phyloP scores from a whole-genome alignment of 2,888 invertebrate genomes.

The Eupsilia transversa region DNA sequence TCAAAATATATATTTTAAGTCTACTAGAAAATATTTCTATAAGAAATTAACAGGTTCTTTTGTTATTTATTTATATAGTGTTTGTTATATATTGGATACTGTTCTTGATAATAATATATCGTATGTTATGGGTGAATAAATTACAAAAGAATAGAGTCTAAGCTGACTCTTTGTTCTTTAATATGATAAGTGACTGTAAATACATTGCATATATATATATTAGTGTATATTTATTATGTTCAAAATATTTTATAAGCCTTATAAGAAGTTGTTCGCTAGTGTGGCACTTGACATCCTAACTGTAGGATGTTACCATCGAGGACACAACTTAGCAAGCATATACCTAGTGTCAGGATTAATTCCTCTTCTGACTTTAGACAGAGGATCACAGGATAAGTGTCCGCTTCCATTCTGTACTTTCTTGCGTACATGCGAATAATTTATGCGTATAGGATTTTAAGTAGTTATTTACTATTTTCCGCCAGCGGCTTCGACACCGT shows the following conservation, averaged over 20 bases:
- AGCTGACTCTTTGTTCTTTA: neutral
- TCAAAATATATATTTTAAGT: neutral
- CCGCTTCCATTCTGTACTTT: slow-evolving; percentile 30
- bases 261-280: neutral
- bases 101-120: neutral
- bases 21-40: neutral
- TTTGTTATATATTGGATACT: neutral
- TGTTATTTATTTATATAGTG: neutral
- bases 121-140: neutral
- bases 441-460: neutral
- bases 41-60: neutral
- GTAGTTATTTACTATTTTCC: neutral
- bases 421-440: slow-evolving; percentile 26
- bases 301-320: slow-evolving; percentile 31
- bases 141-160: neutral
- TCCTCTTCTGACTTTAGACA: slow-evolving; percentile 41
- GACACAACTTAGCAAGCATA: slow-evolving; percentile 44
- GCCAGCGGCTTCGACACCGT: too few relatives aligned
- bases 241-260: neutral
- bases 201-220: neutral
- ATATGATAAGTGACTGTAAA: neutral
- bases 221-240: neutral
- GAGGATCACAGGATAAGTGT: slow-evolving; percentile 53
- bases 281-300: neutral
- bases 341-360: slow-evolving; percentile 42